Conservation (phyloP, 2,797 vertebrate genomes). For the Tolypeutes matacus region DNA sequence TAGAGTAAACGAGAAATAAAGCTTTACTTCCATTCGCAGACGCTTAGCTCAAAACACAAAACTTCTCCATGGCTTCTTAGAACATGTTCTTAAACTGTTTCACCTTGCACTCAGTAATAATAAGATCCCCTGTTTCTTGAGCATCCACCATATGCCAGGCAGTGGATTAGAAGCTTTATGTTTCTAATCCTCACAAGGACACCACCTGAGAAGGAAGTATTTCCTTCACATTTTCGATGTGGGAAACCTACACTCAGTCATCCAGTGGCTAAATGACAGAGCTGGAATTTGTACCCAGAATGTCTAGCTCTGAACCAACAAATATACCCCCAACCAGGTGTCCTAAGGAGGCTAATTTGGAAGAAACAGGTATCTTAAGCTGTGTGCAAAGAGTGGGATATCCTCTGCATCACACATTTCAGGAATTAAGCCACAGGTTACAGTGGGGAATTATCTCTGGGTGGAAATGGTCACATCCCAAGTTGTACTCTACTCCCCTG, state of each 20-base stretch:
- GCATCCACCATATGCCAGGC: not conserved
- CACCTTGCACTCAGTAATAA: not conserved
- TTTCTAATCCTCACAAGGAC: not conserved
- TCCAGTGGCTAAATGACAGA: not conserved
- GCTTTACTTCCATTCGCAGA: not conserved
- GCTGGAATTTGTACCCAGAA: not conserved
- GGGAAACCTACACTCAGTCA: not conserved
- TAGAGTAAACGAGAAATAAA: not conserved
- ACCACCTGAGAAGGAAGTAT: too few species aligned
- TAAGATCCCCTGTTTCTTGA: not conserved
- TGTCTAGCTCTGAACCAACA: not conserved
- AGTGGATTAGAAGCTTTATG: not conserved
- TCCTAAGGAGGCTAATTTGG: not conserved
- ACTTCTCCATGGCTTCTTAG: not conserved
- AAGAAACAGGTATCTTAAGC: not conserved
- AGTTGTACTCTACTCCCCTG: too few species aligned
- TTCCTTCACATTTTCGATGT: not conserved
- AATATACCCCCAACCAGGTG: too few species aligned
- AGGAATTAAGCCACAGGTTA: not conserved
- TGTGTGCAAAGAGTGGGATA: not conserved
- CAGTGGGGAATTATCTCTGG: not conserved
- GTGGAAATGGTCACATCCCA: not conserved
- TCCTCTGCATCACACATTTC: too few species aligned
- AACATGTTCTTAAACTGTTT: not conserved
- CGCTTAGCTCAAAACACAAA: fast-evolving